These are phyloP conservation scores for Misgurnus mizolepis DNA, from an alignment of 2,113 vertebrate genomes.

Conservation along the genomic window DNA sequence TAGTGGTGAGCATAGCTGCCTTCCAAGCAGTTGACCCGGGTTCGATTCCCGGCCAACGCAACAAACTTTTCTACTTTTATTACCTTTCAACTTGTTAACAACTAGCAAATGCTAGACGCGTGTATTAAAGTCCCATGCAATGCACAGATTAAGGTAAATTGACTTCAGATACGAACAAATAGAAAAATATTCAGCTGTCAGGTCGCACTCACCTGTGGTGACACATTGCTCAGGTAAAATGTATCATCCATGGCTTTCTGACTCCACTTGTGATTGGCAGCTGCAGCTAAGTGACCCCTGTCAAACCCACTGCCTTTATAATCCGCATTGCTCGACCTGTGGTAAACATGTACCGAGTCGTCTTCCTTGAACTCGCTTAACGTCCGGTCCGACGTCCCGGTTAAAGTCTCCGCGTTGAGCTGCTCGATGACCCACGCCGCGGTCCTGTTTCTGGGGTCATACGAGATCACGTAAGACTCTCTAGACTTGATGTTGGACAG, in stretches of 20 bases:
- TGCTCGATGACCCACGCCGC: constrained; percentile 92
- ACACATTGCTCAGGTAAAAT: constrained; percentile 91
- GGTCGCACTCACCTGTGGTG: constrained; percentile 82
- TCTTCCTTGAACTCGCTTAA: constrained; percentile 86
- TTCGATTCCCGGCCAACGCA: no score
- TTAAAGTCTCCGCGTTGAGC: constrained; percentile 71
- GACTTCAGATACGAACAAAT: no score
- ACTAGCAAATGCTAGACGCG: no score
- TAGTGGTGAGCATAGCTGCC: no score
- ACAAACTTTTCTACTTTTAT: no score
- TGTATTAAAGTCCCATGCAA: no score
- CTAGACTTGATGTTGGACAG: constrained; percentile 83
- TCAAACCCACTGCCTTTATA: constrained; percentile 90
- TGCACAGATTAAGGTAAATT: no score
- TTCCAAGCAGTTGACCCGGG: no score
- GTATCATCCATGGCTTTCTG: constrained; percentile 92
- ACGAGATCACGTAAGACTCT: constrained; percentile 87
- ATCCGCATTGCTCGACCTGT: constrained; percentile 85
- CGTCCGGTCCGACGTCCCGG: constrained; percentile 77
- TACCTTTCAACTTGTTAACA: no score
- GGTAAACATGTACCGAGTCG: constrained; percentile 83
- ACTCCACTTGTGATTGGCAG: constrained; percentile 92
- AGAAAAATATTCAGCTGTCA: no score
- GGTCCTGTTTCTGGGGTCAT: constrained; percentile 86
- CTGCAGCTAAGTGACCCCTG: constrained; percentile 91